Percentiles rank a stretch among this genome's conserved stretches.
Conservation (phyloP, 2,888 invertebrate species). For the Autographa gamma region DNA sequence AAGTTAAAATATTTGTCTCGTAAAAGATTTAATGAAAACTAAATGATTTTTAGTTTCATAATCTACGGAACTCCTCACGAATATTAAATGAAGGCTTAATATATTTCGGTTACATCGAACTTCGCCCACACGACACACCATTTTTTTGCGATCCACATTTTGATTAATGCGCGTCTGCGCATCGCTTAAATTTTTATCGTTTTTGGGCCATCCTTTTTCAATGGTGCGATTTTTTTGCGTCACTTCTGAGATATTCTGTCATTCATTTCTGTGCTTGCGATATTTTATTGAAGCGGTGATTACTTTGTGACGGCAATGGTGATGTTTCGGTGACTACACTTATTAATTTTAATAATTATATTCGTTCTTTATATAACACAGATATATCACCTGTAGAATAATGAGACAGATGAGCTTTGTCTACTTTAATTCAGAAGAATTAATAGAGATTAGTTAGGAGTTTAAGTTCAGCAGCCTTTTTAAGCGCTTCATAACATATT, state of each 20-base stretch:
- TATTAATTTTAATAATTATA: not conserved
- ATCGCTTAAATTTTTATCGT: constrained; percentile 75
- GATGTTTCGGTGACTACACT: not conserved
- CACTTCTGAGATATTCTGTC: constrained; percentile 56
- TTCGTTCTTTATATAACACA: too few species aligned
- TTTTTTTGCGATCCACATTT: constrained; percentile 82
- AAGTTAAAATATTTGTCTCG: too few species aligned
- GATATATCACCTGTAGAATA: not conserved
- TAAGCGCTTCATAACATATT: too few species aligned
- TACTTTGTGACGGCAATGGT: constrained; percentile 27
- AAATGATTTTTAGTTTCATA: not conserved
- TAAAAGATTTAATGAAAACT: too few species aligned
- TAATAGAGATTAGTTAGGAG: too few species aligned
- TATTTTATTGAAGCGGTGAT: constrained; percentile 45
- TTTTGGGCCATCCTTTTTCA: constrained; percentile 77
- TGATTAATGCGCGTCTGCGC: constrained; percentile 77
- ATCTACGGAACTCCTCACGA: constrained; percentile 53
- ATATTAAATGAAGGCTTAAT: constrained; percentile 21
- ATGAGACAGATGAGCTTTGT: not conserved
- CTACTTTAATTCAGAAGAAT: too few species aligned
- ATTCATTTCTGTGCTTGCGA: constrained; percentile 60
- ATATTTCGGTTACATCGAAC: constrained; percentile 53
- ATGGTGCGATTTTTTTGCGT: constrained; percentile 64
- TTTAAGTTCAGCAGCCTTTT: too few species aligned
- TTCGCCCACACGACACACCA: constrained; percentile 72